phyloP scores from a whole-genome alignment of 2,113 vertebrate species.

The Myotis davidii region DNA sequence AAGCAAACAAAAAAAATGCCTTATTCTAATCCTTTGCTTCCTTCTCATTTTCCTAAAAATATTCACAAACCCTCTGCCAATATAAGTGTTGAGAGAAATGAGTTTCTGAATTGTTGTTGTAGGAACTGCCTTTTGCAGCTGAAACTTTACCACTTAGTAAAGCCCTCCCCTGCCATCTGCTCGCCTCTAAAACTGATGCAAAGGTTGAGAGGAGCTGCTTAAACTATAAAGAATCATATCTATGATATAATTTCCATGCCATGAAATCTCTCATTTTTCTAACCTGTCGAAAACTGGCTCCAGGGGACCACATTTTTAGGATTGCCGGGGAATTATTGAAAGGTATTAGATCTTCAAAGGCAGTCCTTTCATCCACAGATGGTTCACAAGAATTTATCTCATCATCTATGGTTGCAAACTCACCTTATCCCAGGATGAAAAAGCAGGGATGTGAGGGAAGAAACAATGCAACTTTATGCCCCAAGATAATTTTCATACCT shows the following conservation, averaged over 20 bases:
- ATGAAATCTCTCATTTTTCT: slow-evolving; percentile 24
- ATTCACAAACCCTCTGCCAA: slow-evolving; percentile 50
- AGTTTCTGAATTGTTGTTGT: slow-evolving; percentile 72
- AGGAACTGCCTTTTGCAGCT: slow-evolving; percentile 72
- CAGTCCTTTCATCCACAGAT: not conserved
- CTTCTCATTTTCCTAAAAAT: slow-evolving; percentile 51
- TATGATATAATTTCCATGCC: slow-evolving; percentile 21
- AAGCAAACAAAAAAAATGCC: not conserved
- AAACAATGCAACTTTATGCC: not conserved
- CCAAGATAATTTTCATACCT: not conserved
- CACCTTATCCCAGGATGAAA: not conserved
- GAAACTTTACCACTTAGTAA: slow-evolving; percentile 68
- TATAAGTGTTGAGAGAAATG: slow-evolving; percentile 62
- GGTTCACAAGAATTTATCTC: not conserved
- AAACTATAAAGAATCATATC: slow-evolving; percentile 11
- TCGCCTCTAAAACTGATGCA: slow-evolving; percentile 48
- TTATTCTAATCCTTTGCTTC: slow-evolving; percentile 36
- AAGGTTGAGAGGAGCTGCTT: slow-evolving; percentile 51
- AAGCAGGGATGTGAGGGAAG: not conserved
- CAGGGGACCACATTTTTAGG: not conserved
- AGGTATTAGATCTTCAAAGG: slow-evolving; percentile 34
- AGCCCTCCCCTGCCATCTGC: slow-evolving; percentile 73
- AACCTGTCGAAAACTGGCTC: not conserved
- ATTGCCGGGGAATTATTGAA: not conserved
- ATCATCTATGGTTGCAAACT: not conserved